Base-by-base conservation (phyloP, 2,113 vertebrate genomes). In the Kryptolebias marmoratus region DNA sequence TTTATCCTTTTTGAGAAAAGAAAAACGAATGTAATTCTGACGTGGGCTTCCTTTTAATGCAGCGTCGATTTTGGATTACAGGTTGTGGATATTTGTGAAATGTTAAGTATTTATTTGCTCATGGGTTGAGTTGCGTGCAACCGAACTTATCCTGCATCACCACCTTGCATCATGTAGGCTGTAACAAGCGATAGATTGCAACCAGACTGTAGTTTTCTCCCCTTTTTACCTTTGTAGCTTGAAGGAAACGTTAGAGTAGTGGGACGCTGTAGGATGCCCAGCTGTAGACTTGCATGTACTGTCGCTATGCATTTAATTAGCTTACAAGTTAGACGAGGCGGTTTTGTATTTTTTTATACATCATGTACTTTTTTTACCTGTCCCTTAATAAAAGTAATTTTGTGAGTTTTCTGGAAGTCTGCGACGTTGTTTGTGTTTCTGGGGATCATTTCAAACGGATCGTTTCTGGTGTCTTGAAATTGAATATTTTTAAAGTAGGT, bases 261-360 rank as follows among this genome's bases (percentile, higher is more conserved):
- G 89, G 84, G 79, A 75, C 73, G 75, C 64, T 64, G 76, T 91
- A 91, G 83, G 80, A 80, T 83, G 70, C 55, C 32, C 80, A 80
- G 84, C 72, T 81, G 36, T 91, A 91, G 88, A 89, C 81, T 83
- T 91, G 91, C 91, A 93, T 93, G 91, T 89, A 89, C n/a, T 86
- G 87, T 91, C 87, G 89, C 89, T 91, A 91, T 92, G 90, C 90
- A 91, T 90, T 91, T 83, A 89, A 79, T 76, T 89, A 83, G 88
- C 86, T 85, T 86, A 87, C 77, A 67, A 86, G 76, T 80, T 92
- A 91, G 88, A 89, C 59, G 84, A 89, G 88, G 82, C 89, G 6
- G 75, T 90, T 93, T 93, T 91, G 89, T 91, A 91, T 91, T 93
- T 92, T 22, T 93, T 91, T 91, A 90, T 90, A 91, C 79, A 90